Percentiles rank a stretch among this genome's conserved stretches.
Conservation (phyloP, 2,113 vertebrate genomes). For the Ancistrus triradiatus region DNA sequence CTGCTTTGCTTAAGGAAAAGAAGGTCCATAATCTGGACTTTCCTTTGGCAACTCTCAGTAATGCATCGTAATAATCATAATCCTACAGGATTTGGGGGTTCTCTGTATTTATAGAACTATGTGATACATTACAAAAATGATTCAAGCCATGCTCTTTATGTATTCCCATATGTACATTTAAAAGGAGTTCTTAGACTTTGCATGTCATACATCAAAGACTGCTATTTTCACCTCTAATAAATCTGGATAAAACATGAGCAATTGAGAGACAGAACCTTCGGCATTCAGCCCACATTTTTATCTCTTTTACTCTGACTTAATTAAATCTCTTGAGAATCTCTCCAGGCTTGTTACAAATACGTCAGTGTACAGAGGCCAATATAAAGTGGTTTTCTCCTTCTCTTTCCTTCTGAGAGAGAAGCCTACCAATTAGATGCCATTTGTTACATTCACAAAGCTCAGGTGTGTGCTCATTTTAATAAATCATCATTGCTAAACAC, state of each 20-base stretch:
- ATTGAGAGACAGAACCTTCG: conserved; percentile 19
- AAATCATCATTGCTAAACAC: conserved; percentile 29
- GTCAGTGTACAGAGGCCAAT: conserved; percentile 56
- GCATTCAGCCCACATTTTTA: conserved; percentile 62
- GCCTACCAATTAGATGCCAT: conserved; percentile 6
- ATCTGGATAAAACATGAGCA: too few relatives aligned
- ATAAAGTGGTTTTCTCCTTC: conserved; percentile 25
- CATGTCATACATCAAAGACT: too few relatives aligned
- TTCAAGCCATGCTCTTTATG: too few relatives aligned
- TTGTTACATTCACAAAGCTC: neutral
- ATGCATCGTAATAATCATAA: too few relatives aligned
- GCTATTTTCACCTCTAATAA: too few relatives aligned
- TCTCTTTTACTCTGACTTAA: conserved; percentile 68
- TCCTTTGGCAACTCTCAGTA: too few relatives aligned
- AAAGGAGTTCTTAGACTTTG: too few relatives aligned
- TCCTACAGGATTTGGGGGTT: too few relatives aligned
- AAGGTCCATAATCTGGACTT: too few relatives aligned
- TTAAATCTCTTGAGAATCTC: conserved; percentile 67
- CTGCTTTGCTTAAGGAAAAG: too few relatives aligned
- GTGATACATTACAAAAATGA: too few relatives aligned
- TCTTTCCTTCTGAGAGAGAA: conserved; percentile 6
- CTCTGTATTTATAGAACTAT: too few relatives aligned
- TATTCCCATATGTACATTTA: neutral
- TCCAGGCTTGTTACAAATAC: conserved; percentile 60
- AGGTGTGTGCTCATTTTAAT: conserved; percentile 35